Evolutionary conservation across 2,113 vertebrate genomes (phyloP).

Genomic region (Engystomops pustulosus): DNA sequence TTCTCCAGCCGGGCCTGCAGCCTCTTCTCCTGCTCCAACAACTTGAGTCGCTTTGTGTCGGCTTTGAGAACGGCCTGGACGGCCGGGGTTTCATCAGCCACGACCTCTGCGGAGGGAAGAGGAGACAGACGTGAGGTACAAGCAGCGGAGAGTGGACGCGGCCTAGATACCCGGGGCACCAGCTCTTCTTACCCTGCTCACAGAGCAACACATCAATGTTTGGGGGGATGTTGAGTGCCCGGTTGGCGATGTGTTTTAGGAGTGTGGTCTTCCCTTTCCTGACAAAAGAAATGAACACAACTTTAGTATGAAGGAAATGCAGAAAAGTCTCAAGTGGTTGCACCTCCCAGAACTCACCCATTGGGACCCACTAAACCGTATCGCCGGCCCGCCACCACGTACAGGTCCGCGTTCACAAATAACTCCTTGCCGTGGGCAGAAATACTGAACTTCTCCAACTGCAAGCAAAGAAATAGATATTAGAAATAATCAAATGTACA

Average conservation of each 20-base stretch:
- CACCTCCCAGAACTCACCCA: constrained; percentile 73
- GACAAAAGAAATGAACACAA: background rate
- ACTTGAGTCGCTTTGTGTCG: constrained; percentile 83
- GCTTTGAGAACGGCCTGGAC: constrained; percentile 90
- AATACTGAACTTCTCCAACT: constrained; percentile 94
- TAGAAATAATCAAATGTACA: no score
- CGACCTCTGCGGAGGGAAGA: constrained; percentile 80
- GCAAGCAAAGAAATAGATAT: background rate
- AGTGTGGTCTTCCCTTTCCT: constrained; percentile 94
- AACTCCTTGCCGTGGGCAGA: constrained; percentile 92
- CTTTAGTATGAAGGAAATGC: no score
- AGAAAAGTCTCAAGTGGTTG: no score
- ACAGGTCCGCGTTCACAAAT: constrained; percentile 90
- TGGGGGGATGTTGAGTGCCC: constrained; percentile 89
- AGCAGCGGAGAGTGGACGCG: background rate
- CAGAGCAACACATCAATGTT: constrained; percentile 93
- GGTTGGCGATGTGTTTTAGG: constrained; percentile 90
- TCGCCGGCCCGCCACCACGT: constrained; percentile 87
- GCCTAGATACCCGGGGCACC: no score
- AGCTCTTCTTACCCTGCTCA: constrained; percentile 81
- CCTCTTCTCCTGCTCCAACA: constrained; percentile 84
- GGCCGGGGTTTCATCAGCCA: constrained; percentile 87
- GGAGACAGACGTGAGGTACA: background rate
- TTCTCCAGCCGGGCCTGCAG: constrained; percentile 83
- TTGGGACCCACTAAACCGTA: constrained; percentile 94